Conservation (phyloP, 2,797 vertebrate genomes). For the Luscinia megarhynchos region DNA sequence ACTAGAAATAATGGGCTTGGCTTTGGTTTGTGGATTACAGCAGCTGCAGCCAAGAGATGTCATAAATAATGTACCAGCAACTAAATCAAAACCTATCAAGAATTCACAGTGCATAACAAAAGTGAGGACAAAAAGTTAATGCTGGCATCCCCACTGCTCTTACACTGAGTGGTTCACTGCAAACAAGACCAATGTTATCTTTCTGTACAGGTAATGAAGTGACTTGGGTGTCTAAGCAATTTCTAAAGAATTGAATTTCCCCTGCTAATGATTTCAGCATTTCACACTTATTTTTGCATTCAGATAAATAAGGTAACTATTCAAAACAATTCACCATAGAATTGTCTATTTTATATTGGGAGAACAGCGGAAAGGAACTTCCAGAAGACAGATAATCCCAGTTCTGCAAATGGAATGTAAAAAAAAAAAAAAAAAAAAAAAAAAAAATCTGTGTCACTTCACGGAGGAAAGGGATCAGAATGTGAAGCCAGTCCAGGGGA, state of each 20-base stretch:
- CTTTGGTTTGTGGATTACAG: conserved; percentile 40
- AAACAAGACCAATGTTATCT: background rate
- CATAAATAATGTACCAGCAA: conserved; percentile 61
- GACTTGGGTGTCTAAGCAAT: background rate
- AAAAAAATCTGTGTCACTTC: background rate
- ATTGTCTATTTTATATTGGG: background rate
- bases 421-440: no score
- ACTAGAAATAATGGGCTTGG: conserved; percentile 43
- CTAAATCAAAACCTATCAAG: conserved; percentile 54
- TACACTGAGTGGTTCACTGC: background rate
- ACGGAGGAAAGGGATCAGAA: background rate
- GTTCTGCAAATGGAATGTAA: background rate
- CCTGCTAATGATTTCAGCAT: background rate
- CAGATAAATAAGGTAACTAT: background rate
- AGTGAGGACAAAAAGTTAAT: conserved; percentile 43
- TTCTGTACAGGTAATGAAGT: conserved; percentile 18
- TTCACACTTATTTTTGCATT: background rate
- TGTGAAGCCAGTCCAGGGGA: background rate
- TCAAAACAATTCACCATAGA: background rate
- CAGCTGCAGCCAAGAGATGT: conserved; percentile 38
- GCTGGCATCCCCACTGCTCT: background rate
- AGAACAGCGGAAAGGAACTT: background rate
- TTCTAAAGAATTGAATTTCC: background rate
- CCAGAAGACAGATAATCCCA: background rate
- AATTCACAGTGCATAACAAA: conserved; percentile 24